phyloP scores from a whole-genome alignment of 2,113 vertebrate genomes.

The Bubo blakistoni region DNA sequence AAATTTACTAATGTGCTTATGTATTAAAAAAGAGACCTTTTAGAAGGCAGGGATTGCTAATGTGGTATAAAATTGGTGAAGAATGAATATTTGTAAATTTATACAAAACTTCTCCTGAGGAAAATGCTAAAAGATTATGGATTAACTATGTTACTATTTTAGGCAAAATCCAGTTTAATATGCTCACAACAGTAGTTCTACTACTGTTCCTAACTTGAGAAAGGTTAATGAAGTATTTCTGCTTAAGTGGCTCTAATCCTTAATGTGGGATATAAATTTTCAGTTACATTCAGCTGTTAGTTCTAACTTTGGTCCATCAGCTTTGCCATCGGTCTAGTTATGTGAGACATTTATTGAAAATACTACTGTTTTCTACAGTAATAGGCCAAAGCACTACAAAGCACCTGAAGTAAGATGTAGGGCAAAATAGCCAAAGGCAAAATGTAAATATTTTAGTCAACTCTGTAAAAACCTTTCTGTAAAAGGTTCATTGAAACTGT shows the following conservation, averaged over 20 bases:
- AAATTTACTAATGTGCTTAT: neutral
- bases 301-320: neutral
- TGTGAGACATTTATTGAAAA: neutral
- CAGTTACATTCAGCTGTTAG: neutral
- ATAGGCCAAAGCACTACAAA: neutral
- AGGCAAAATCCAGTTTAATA: neutral
- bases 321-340: neutral
- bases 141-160: neutral
- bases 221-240: neutral
- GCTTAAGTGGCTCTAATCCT: neutral
- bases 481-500: neutral
- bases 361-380: neutral
- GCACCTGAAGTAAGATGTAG: neutral
- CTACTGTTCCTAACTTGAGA: neutral
- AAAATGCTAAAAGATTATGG: neutral
- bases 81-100: neutral
- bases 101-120: neutral
- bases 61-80: neutral
- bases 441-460: neutral
- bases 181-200: neutral
- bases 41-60: neutral
- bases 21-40: neutral
- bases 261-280: neutral
- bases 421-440: neutral
- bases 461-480: neutral